Evolutionary conservation across 2,797 vertebrate species (phyloP), one percentile per base, ranked within the genome.

Genomic region (Pogoniulus pusillus): DNA sequence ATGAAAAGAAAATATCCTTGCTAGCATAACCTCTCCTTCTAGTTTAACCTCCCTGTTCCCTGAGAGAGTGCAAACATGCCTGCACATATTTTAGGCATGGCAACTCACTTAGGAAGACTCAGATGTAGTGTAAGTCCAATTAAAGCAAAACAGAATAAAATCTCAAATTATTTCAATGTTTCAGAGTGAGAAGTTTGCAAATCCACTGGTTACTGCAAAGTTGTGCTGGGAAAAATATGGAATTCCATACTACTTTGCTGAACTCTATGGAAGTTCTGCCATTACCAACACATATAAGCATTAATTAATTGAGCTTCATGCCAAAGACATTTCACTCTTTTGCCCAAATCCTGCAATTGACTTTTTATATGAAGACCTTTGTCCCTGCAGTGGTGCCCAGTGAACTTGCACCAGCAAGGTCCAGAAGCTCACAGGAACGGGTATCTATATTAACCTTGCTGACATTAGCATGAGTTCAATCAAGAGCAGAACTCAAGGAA

Each of bases 131-230:
- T 79, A 90, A 93, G 90, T 90, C 91, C 90, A 95, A 93, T 96
- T 93, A 95, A 92, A 95, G 93, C 73, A 92, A 91, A 94, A 81
- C 8, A 70, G 79, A 93, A 95, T 73, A 73, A 78, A 93, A 82
- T 91, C 94, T 66, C 88, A 95, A 94, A 96, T 94, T 93, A 95
- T 93, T 96, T 95, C 95, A 96, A 58, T 87, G 91, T 93, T 91
- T 94, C 82, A 76, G 84, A 93, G 76, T 6, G 70, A 90, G 76
- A 24, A 93, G 68, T 71, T 75, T 47, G 49, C 79, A 95, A 94
- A 95, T 87, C 82, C 87, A 76, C 74, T 85, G 49, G 66, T 85
- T 90, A 93, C 83, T 95, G 89, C 73, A 64, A 89, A 93, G 89
- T 51, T 91, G 86, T 89, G 93, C 93, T 91, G 82, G 84, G 93